Evolutionary conservation across 2,113 vertebrate genomes (phyloP).

Genomic region (Psilopsiagon aymara): DNA sequence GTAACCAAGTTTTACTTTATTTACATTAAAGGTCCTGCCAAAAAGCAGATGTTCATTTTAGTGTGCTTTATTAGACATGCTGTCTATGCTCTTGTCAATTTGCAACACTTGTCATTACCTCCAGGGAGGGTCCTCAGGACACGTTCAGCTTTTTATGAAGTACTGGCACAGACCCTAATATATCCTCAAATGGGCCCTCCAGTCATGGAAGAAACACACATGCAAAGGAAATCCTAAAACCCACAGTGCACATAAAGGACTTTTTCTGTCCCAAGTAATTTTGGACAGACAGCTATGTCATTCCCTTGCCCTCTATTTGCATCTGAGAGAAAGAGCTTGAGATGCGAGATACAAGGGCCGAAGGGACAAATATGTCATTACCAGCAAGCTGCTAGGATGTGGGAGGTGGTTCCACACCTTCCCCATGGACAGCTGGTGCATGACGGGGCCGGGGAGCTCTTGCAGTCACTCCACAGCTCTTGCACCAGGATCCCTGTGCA

Average conservation of each 20-base stretch:
- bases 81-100: not conserved
- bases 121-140: not conserved
- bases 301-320: not conserved
- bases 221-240: not conserved
- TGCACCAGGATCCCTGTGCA: fast-evolving
- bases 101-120: not conserved
- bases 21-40: not conserved
- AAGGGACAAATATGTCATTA: not conserved
- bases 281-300: not conserved
- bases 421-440: not conserved
- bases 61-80: not conserved
- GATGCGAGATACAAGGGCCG: not conserved
- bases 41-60: not conserved
- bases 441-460: not conserved
- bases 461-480: not conserved
- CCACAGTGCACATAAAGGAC: not conserved
- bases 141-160: not conserved
- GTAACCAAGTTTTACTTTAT: not conserved
- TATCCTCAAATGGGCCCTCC: not conserved
- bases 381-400: not conserved
- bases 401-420: not conserved
- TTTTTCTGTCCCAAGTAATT: not conserved
- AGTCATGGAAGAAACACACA: not conserved
- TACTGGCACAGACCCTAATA: not conserved
- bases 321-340: not conserved